phyloP scores from a whole-genome alignment of 37 sponge, comb jelly and placozoan genomes.

The Trichoplax adhaerens region DNA sequence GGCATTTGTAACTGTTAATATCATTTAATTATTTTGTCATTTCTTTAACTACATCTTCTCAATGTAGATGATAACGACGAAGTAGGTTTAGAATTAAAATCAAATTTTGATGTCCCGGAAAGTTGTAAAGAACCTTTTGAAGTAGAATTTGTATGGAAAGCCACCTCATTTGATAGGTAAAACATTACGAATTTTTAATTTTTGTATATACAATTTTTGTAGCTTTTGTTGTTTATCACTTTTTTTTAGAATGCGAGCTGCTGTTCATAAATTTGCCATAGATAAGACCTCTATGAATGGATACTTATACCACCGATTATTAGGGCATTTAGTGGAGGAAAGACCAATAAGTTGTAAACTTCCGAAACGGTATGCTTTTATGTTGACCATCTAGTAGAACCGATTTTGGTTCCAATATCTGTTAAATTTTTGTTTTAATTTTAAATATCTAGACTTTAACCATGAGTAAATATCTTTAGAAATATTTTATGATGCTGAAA shows the following conservation, averaged over 20 bases:
- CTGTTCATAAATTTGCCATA: conserved; percentile 90
- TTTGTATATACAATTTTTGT: neutral
- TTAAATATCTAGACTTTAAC: too few relatives aligned
- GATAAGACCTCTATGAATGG: conserved; percentile 76
- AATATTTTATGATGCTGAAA: too few relatives aligned
- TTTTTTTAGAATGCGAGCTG: conserved; percentile 61
- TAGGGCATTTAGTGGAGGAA: conserved; percentile 76
- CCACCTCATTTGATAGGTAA: conserved; percentile 71
- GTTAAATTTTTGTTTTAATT: too few relatives aligned
- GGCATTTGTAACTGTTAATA: neutral
- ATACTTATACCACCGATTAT: conserved; percentile 88
- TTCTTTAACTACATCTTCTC: conserved; percentile 1
- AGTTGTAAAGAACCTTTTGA: conserved; percentile 45
- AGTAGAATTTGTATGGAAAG: conserved; percentile 98
- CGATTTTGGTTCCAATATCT: too few relatives aligned
- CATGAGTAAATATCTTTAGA: too few relatives aligned
- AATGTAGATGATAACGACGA: conserved; percentile 60
- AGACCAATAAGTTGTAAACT: conserved; percentile 20
- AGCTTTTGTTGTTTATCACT: neutral
- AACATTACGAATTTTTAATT: too few relatives aligned
- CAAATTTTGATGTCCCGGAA: conserved; percentile 41
- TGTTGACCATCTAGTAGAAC: too few relatives aligned
- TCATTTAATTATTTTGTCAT: neutral
- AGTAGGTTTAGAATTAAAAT: conserved; percentile 70
- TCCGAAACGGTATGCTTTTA: conserved; percentile 16